These are phyloP conservation scores for Python bivittatus DNA, from an alignment of 2,113 vertebrate species.

Conservation along the genomic window DNA sequence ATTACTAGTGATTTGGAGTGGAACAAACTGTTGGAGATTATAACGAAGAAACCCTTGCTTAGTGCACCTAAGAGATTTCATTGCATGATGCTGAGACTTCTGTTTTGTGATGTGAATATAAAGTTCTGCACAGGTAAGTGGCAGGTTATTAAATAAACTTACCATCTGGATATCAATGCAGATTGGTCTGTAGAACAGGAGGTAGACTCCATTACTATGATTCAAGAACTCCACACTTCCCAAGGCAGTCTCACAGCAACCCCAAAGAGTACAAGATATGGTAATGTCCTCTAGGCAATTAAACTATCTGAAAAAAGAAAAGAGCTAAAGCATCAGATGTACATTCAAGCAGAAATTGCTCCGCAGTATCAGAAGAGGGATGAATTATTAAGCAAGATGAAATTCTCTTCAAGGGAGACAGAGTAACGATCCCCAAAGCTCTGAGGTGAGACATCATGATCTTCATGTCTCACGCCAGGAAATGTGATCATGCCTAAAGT, in stretches of 20 bases:
- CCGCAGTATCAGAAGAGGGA: background rate
- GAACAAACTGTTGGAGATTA: background rate
- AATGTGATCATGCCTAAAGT: background rate
- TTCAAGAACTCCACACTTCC: background rate
- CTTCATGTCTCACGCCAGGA: background rate
- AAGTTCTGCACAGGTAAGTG: background rate
- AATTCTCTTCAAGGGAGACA: background rate
- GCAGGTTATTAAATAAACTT: background rate
- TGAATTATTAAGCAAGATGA: background rate
- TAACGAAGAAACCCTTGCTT: background rate
- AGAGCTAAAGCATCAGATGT: background rate
- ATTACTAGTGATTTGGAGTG: background rate
- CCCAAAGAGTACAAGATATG: background rate
- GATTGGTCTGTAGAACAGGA: background rate
- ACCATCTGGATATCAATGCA: background rate
- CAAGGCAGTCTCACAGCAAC: background rate
- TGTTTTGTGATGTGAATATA: background rate
- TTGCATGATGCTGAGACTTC: background rate
- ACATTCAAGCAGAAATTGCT: background rate
- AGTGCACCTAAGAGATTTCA: background rate
- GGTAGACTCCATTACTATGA: background rate
- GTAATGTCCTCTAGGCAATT: background rate
- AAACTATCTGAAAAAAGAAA: background rate
- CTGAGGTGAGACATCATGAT: background rate
- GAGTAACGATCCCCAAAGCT: background rate